These are phyloP conservation scores for Phymorhynchus buccinoides DNA, from an alignment of 1,140 invertebrate species.

Conservation along the genomic window DNA sequence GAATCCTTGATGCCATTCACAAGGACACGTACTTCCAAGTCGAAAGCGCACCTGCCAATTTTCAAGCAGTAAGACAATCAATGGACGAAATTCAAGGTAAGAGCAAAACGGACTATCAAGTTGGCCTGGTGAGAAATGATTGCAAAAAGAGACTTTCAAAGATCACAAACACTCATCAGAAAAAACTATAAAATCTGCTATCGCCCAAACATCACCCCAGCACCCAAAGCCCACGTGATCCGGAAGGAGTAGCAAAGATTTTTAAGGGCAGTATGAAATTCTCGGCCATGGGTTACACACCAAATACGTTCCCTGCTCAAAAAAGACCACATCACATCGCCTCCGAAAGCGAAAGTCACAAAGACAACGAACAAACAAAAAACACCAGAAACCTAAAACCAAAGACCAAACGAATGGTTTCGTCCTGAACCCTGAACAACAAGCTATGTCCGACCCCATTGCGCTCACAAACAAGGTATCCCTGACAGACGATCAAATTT, in stretches of 20 bases:
- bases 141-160: not conserved
- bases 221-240: not conserved
- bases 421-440: not conserved
- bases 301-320: not conserved
- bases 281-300: not conserved
- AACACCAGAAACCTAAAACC: not conserved
- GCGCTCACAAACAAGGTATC: not conserved
- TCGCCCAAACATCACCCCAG: not conserved
- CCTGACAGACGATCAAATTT: not conserved
- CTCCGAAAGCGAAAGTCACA: not conserved
- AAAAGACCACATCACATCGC: not conserved
- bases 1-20: not conserved
- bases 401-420: not conserved
- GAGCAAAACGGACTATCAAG: not conserved
- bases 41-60: not conserved
- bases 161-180: not conserved
- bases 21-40: not conserved
- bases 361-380: not conserved
- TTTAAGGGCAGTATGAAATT: not conserved
- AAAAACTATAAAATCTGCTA: not conserved
- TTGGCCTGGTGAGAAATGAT: not conserved
- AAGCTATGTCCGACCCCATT: not conserved
- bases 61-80: not conserved
- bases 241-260: too few species aligned
- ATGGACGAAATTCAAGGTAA: not conserved